Base-by-base conservation (phyloP, 2,888 invertebrate species). In the Callyntrura guangdongensis region DNA sequence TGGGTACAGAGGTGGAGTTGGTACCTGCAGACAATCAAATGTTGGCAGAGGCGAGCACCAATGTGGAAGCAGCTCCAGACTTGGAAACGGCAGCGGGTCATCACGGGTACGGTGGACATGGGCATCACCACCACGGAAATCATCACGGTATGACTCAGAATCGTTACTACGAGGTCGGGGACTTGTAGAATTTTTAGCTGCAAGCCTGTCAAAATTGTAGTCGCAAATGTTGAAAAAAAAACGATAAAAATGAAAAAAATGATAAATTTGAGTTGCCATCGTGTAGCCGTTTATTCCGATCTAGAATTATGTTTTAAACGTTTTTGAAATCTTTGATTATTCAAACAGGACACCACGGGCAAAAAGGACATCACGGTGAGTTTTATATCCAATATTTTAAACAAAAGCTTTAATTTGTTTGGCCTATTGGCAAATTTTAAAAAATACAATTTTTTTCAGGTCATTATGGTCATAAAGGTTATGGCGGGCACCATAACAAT, bases 81-180 rank as follows among this genome's bases (percentile, higher is more conserved):
- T 61, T 90, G 69, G 90, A 90, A 81, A 81, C 86, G 0, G 90
- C 90, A n/a, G 90, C 90, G 0, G 90, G 90, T 8, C 61, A 61
- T 77, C 86, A 86, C 25, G 87, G 87, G 0, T 83, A 88, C 56
- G 91, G 91, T 12, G 91, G 91, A 20, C 85, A 89, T 47, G 91
- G 91, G 49, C 64, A 85, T 12, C 91, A 91, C 22, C 89, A 89
- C 45, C 91, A 91, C 61, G 90, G 88, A 53, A 2, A 53, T 14
- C 53, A 53, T 9, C 11, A 53, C 17, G 67, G 67, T 67, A 25
- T 14, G 25, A n/a, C n/a, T n/a, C n/a, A n/a, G n/a, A n/a, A n/a
- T n/a, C n/a, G n/a, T n/a, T n/a, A n/a, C n/a, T n/a, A n/a, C n/a
- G n/a, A n/a, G n/a, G n/a, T n/a, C n/a, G n/a, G n/a, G n/a, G n/a